These are phyloP conservation scores for Pavo muticus DNA, from an alignment of 2,113 vertebrate species.

Conservation along the genomic window DNA sequence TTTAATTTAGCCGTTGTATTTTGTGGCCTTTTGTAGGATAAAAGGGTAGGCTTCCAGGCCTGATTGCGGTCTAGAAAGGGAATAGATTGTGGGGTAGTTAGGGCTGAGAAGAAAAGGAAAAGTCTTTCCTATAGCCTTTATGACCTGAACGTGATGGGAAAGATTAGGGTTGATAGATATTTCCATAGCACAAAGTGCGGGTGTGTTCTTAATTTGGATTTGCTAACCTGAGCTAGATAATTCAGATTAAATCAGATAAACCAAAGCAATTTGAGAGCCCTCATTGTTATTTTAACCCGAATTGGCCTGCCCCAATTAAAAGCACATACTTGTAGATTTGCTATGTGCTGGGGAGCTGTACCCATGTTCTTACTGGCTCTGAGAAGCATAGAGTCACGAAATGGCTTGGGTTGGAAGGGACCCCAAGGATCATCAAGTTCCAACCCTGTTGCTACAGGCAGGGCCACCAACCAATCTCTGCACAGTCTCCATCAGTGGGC, in stretches of 20 bases:
- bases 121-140: background rate
- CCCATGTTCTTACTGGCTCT: background rate
- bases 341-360: background rate
- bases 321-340: background rate
- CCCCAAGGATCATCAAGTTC: too few species aligned
- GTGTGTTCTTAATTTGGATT: constrained; percentile 9
- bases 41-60: background rate
- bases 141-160: background rate
- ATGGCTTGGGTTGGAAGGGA: too few species aligned
- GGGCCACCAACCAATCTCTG: background rate
- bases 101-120: background rate
- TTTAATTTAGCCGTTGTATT: background rate
- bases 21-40: background rate
- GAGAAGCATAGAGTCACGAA: background rate
- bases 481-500: fast-evolving
- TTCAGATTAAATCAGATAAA: constrained; percentile 5
- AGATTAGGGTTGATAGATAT: background rate
- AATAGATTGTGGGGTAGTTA: background rate
- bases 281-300: constrained; percentile 4
- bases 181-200: constrained; percentile 4
- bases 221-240: constrained; percentile 7
- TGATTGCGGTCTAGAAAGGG: background rate
- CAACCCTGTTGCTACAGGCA: too few species aligned
- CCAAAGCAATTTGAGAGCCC: background rate
- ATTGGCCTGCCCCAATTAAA: background rate